These are phyloP conservation scores for Pseudococcus longispinus DNA, from an alignment of 2,888 invertebrate species.

Conservation along the genomic window DNA sequence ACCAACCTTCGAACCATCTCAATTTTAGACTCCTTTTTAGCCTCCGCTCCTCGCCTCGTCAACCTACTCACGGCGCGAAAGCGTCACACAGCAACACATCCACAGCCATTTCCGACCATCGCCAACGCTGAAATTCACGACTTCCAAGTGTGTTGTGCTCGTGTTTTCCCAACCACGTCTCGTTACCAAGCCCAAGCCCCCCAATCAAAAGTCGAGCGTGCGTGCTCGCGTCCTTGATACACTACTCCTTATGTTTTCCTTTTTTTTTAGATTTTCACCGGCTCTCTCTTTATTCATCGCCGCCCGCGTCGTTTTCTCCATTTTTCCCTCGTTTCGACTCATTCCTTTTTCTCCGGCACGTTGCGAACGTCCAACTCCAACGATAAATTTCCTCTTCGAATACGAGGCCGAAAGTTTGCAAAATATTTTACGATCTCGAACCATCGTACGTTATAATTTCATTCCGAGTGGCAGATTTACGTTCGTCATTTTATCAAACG, in stretches of 20 bases:
- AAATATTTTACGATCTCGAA: neutral
- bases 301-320: neutral
- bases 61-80: neutral
- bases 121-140: conserved; percentile 31
- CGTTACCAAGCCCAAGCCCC: neutral
- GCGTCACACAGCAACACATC: neutral
- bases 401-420: neutral
- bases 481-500: neutral
- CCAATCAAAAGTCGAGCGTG: conserved; percentile 12
- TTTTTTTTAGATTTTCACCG: neutral
- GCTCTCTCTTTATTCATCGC: neutral
- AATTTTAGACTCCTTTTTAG: neutral
- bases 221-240: conserved; percentile 37
- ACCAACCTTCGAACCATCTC: conserved; percentile 6
- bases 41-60: neutral
- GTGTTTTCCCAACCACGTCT: neutral
- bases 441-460: neutral
- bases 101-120: conserved; percentile 28
- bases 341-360: no score
- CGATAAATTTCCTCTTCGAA: neutral
- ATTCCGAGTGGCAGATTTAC: neutral
- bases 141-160: neutral
- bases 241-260: neutral
- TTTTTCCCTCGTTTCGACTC: neutral
- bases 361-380: neutral